Base-by-base conservation (phyloP, 2,888 invertebrate species). In the Agrochola litura region DNA sequence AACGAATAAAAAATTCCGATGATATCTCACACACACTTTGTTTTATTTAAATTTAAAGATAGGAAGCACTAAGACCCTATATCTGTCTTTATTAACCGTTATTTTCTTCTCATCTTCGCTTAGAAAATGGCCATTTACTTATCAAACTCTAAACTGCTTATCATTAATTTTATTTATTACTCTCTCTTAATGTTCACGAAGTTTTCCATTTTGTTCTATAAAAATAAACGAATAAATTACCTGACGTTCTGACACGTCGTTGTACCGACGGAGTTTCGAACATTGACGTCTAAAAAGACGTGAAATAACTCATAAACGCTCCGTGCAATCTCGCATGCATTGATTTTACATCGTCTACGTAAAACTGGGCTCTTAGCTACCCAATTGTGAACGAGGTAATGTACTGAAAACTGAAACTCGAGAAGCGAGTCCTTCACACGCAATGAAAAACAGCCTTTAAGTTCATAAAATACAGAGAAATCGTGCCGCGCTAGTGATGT, bases 181-280 rank as follows among this genome's bases (percentile, higher is more conserved):
- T 58, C 22, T 25, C 16, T 46, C 52, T 22, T 58, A 65, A 58
- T 19, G 14, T 41, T 41, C 25, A 68, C 19, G 14, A 76, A 49
- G 4, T 43, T 75, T 72, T 56, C 22, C 49, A 64, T 37, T 68
- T 58, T 58, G 22, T 67, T 37, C 12, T 43, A 22, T 58, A 14
- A 6, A 54, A n/a, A 37, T 58, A 82, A 58, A 76, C n/a, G 22
- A 63, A 61, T 49, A 22, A 67, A 67, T 75, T 56, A 37, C 75
- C 9, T 19, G 14, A 25, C 22, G 49, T 25, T 25, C 25, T 66
- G 54, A 30, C 65, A 73, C 65, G 25, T 49, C 22, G 30, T 82
- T 66, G 41, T 30, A 73, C 60, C 30, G 16, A 37, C n/a, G 6
- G 16, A 19, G 43, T 68, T 81, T n/a, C 8, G 41, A 43, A 81